Conservation (phyloP, 2,888 invertebrate species). For the Amorpha juglandis region DNA sequence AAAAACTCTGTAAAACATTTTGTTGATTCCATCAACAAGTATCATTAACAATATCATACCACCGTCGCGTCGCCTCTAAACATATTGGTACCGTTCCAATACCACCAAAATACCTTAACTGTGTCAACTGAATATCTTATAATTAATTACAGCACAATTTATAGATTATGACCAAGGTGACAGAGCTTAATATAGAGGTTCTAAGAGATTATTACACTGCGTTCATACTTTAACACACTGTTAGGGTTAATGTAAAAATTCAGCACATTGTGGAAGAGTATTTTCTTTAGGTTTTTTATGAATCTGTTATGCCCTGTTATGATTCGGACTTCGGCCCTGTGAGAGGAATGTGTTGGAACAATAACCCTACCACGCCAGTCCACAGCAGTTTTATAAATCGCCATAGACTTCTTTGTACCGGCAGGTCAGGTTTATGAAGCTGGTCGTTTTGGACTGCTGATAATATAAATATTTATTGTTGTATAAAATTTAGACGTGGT, state of each 20-base stretch:
- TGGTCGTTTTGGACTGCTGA: no score
- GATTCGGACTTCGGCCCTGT: no score
- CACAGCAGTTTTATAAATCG: no score
- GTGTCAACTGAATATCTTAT: conserved; percentile 27
- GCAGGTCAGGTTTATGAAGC: no score
- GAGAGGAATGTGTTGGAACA: no score
- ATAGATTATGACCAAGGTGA: conserved; percentile 17
- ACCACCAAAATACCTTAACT: conserved; percentile 27
- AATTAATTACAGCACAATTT: conserved; percentile 22
- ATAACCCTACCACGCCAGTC: no score
- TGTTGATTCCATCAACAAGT: conserved; percentile 8
- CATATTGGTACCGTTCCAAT: conserved; percentile 25
- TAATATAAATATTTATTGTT: background rate
- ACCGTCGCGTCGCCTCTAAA: conserved; percentile 11
- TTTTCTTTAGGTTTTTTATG: background rate
- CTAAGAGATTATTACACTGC: conserved; percentile 6
- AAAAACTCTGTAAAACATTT: background rate
- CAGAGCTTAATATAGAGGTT: conserved; percentile 19
- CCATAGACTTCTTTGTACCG: no score
- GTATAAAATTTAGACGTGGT: background rate
- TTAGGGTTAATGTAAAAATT: background rate
- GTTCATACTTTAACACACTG: background rate
- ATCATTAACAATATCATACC: conserved; percentile 16
- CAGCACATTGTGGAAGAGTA: background rate
- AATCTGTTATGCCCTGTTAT: no score